These are phyloP conservation scores for Smittia sp. DNA, from an alignment of 2,888 invertebrate species.

Conservation along the genomic window DNA sequence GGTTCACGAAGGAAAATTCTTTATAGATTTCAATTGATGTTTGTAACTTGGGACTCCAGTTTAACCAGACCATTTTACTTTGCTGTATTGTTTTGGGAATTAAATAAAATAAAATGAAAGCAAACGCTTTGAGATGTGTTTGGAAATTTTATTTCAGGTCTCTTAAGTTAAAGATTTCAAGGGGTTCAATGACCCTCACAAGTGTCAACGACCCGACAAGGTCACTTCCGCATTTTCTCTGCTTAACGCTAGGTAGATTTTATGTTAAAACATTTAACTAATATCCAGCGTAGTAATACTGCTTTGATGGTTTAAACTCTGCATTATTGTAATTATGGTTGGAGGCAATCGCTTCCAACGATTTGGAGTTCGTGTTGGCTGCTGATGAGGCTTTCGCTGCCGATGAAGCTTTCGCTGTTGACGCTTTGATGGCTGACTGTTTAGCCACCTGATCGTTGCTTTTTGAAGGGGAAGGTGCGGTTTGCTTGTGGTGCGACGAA, in stretches of 20 bases:
- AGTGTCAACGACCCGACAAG: too few species aligned
- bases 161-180: too few species aligned
- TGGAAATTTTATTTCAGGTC: too few species aligned
- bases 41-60: not conserved
- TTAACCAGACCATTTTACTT: constrained; percentile 20
- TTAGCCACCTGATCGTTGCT: not conserved
- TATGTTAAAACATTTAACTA: constrained; percentile 19
- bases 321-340: constrained; percentile 43
- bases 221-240: too few species aligned
- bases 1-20: not conserved
- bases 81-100: constrained; percentile 30
- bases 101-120: not conserved
- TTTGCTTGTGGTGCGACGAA: not conserved
- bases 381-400: not conserved
- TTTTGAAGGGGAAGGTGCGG: constrained; percentile 2
- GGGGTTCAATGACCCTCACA: too few species aligned
- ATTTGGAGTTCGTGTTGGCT: not conserved
- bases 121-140: not conserved
- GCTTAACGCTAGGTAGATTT: too few species aligned
- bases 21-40: constrained; percentile 1
- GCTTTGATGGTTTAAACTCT: constrained; percentile 39
- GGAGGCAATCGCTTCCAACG: constrained; percentile 27
- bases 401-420: too few species aligned
- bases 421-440: not conserved
- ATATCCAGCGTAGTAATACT: constrained; percentile 42